These are phyloP conservation scores for Phalanger gymnotis DNA, from an alignment of 2,797 vertebrate species.

Conservation along the genomic window DNA sequence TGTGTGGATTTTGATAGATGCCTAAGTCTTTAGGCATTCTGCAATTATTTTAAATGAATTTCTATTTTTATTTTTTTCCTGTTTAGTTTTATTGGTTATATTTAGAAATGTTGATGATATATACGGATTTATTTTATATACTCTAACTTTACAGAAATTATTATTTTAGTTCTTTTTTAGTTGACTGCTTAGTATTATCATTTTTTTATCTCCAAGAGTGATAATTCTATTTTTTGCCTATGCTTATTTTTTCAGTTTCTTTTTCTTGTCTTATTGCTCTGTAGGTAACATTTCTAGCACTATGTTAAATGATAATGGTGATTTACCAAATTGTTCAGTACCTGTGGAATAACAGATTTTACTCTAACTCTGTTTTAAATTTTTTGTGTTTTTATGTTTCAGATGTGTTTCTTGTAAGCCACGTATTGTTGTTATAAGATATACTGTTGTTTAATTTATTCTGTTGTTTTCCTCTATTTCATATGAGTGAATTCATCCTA, in stretches of 20 bases:
- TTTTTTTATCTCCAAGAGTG: not conserved
- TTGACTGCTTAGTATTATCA: not conserved
- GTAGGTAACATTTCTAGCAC: not conserved
- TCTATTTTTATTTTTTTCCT: not conserved
- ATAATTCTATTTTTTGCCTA: not conserved
- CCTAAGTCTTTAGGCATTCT: not conserved
- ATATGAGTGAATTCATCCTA: not conserved
- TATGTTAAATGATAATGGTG: not conserved
- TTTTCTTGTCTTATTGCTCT: not conserved
- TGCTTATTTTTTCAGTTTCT: not conserved
- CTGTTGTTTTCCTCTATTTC: not conserved
- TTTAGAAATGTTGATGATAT: not conserved
- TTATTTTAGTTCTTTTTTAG: not conserved
- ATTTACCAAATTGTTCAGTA: not conserved
- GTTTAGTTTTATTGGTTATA: not conserved
- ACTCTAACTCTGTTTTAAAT: not conserved
- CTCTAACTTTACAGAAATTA: not conserved
- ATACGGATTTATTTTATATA: not conserved
- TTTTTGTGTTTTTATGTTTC: not conserved
- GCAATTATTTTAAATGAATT: not conserved
- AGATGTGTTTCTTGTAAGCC: not conserved
- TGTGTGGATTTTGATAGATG: not conserved
- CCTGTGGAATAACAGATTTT: not conserved
- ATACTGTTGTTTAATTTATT: no score
- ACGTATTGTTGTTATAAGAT: not conserved